Conservation (phyloP, 1,140 invertebrate species). For the Ruditapes philippinarum region DNA sequence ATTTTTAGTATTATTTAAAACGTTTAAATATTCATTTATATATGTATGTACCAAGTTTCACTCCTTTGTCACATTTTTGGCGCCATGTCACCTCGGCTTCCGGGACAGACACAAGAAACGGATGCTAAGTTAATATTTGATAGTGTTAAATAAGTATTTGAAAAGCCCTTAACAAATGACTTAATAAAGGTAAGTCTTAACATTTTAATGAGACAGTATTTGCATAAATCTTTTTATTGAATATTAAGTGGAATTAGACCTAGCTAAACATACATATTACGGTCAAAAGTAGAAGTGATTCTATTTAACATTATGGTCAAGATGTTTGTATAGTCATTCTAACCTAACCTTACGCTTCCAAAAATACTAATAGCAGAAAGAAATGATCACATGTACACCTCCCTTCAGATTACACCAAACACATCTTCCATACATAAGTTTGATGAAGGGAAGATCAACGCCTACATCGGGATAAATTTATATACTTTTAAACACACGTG, state of each 20-base stretch:
- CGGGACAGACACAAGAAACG: neutral
- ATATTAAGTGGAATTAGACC: neutral
- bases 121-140: slow-evolving; percentile 20
- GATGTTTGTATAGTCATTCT: neutral
- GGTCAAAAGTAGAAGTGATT: neutral
- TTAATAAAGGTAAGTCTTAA: neutral
- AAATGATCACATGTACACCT: no score
- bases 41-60: no score
- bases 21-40: no score
- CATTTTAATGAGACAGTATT: neutral
- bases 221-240: neutral
- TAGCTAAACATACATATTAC: neutral
- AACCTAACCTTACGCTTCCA: neutral
- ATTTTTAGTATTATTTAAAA: no score
- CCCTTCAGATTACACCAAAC: no score
- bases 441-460: no score
- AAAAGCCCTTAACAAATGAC: neutral
- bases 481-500: no score
- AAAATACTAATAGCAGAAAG: no score
- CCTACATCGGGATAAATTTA: no score
- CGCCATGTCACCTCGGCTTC: neutral
- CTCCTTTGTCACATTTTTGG: neutral
- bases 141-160: neutral
- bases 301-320: neutral
- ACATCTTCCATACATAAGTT: no score